These are phyloP conservation scores for Holothuria glaberrima DNA, from an alignment of 35 echinoderm and acorn worm species.

Conservation along the genomic window DNA sequence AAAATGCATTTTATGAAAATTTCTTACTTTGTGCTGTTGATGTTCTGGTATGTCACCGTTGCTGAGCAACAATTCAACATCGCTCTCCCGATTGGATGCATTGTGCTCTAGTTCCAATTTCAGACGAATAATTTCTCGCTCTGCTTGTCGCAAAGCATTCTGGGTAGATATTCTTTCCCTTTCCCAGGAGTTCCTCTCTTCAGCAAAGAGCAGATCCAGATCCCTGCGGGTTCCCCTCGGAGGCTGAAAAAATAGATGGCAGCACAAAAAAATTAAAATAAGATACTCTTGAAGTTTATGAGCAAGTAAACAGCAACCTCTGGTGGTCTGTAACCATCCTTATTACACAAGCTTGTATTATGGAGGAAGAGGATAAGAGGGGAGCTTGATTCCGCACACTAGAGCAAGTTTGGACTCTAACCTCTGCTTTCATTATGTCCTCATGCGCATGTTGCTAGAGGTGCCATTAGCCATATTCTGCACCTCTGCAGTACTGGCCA, in stretches of 20 bases:
- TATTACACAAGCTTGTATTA: no score
- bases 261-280: not conserved
- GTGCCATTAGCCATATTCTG: no score
- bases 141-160: slow-evolving; percentile 78
- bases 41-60: slow-evolving; percentile 63
- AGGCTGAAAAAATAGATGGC: slow-evolving; percentile 23
- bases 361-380: no score
- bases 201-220: slow-evolving; percentile 49
- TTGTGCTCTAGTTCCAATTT: slow-evolving; percentile 78
- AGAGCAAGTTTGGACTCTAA: no score
- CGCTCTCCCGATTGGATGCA: slow-evolving; percentile 38
- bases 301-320: no score
- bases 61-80: slow-evolving; percentile 35
- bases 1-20: not conserved
- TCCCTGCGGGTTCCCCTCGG: slow-evolving; percentile 18
- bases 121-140: slow-evolving; percentile 81
- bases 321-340: no score
- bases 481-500: no score
- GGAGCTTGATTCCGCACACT: no score
- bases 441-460: no score
- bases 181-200: slow-evolving; percentile 82
- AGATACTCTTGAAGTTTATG: no score
- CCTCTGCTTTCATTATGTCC: no score
- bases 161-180: slow-evolving; percentile 75
- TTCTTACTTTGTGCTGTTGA: slow-evolving; percentile 82